Evolutionary conservation across 2,797 vertebrate species (phyloP), one percentile per base, ranked within the genome.

Genomic region (Uromys caudimaculatus): DNA sequence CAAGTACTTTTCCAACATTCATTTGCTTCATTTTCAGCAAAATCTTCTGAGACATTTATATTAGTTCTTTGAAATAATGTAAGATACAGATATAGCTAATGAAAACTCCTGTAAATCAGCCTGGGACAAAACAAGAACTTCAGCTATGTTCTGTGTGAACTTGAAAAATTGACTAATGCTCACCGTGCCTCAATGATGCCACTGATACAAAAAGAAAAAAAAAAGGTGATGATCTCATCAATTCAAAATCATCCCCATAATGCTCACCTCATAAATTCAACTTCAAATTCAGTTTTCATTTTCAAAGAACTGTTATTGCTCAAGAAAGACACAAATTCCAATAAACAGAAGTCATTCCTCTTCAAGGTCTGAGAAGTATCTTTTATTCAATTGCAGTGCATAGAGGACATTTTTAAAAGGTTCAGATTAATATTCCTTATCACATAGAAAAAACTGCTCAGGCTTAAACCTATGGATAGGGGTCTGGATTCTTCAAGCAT

Each of bases 391-490:
- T 12, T 47, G 16, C 21, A 50, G 7, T 84, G 21, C 47, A 54
- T 50, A 69, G 89, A 94, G 41, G 44, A 62, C 13, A 6, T 29
- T 78, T 47, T 41, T 85, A 1, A 58, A 91, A 62, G 16, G 60
- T 93, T 95, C 85, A 82, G 19, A 82, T 89, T 56, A 95, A 86
- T 82, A 94, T 83, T 92, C 21, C 10, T 94, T 93, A 89, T 89
- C 41, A 64, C 47, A 83, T 3, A 89, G 8, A 95, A 29, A 88
- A 94, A 93, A 92, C 52, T 95, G 19, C 29, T 84, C 82, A 69
- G 3, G 62, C 89, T 92, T 96, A 94, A 95, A 69, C 35, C 88
- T 29, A 58, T 11, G 2, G 87, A 35, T 62, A 81, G 16, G 64
- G 71, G 2, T 89, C 82, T 78, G 87, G 67, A 83, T 79, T 85